phyloP scores from a whole-genome alignment of 2,888 invertebrate genomes.

The Cataglyphis livida region DNA sequence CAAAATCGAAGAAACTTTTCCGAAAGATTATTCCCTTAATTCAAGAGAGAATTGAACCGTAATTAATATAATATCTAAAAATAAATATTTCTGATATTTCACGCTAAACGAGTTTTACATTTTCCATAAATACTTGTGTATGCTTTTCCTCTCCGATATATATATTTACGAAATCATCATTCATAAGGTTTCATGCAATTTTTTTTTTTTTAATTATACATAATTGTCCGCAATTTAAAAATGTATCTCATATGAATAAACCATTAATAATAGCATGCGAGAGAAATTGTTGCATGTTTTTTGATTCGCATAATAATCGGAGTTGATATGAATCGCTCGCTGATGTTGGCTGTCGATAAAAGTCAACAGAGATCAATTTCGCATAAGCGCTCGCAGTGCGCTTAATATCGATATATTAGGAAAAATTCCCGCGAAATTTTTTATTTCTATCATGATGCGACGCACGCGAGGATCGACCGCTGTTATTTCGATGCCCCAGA shows the following conservation, averaged over 20 bases:
- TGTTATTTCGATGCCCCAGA: conserved; percentile 66
- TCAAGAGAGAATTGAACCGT: conserved; percentile 76
- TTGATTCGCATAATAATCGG: conserved; percentile 24
- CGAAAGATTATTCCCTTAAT: conserved; percentile 80
- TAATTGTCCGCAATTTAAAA: conserved; percentile 9
- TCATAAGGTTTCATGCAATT: neutral
- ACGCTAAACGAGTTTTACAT: neutral
- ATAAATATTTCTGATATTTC: neutral
- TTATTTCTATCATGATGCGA: conserved; percentile 47
- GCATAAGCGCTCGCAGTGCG: neutral
- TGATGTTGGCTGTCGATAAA: conserved; percentile 28
- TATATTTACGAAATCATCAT: neutral
- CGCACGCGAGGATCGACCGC: conserved; percentile 74
- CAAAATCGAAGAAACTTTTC: conserved; percentile 68
- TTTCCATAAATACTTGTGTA: neutral
- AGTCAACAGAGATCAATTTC: conserved; percentile 28
- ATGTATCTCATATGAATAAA: conserved; percentile 24
- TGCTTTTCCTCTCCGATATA: neutral
- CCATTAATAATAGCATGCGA: conserved; percentile 14
- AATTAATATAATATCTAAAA: conserved; percentile 64
- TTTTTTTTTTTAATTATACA: neutral
- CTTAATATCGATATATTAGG: conserved; percentile 41
- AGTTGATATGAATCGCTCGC: conserved; percentile 8
- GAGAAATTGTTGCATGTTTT: conserved; percentile 34
- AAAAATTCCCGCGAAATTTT: conserved; percentile 35